Base-by-base conservation (phyloP, 2,888 invertebrate species). In the Sylvicola cinctus region DNA sequence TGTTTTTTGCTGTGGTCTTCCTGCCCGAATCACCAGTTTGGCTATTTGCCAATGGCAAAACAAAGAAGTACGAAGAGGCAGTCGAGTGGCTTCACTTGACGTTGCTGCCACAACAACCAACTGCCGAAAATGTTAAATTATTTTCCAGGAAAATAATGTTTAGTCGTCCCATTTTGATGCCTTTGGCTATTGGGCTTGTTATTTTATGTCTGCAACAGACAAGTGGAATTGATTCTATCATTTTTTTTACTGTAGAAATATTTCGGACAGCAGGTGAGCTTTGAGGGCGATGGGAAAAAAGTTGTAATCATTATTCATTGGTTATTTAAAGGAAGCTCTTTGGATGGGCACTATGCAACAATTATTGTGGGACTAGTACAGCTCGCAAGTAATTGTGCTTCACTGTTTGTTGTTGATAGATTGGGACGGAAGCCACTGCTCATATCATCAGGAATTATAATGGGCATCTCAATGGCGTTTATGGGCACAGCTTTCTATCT, bases 21-120 rank as follows among this genome's bases (percentile, higher is more conserved):
- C 52, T 73, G 28, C 74, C 73, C 0, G 74, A 75, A 49, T 71
- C 73, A 0, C 75, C 75, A 0, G 60, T 66, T 11, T 69, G 68
- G 68, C 46, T 68, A 10, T n/a, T n/a, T n/a, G n/a, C n/a, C n/a
- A n/a, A n/a, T n/a, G n/a, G n/a, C n/a, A 54, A 60, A 33, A 48
- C 55, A 5, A 52, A 55, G 14, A 63, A 63, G 0, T 42, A 55
- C 20, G 63, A 63, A 38, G 45, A 59, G 1, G 60, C 64, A 7
- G 64, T 63, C 2, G 54, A 60, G 32, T 68, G 66, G 63, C 50
- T 74, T 12, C 55, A 39, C 51, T 53, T 46, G n/a, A 27, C 11
- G 3, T 12, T n/a, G n/a, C 8, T 4, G 13, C 32, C 11, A 17
- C 11, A 6, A 26, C 14, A 30, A 25, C 25, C 7, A 8, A n/a